A percentile compares a stretch with the other conserved stretches of the same genome.
Evolutionary conservation across 2,113 vertebrate genomes (phyloP).

Genomic region (Scomber japonicus): DNA sequence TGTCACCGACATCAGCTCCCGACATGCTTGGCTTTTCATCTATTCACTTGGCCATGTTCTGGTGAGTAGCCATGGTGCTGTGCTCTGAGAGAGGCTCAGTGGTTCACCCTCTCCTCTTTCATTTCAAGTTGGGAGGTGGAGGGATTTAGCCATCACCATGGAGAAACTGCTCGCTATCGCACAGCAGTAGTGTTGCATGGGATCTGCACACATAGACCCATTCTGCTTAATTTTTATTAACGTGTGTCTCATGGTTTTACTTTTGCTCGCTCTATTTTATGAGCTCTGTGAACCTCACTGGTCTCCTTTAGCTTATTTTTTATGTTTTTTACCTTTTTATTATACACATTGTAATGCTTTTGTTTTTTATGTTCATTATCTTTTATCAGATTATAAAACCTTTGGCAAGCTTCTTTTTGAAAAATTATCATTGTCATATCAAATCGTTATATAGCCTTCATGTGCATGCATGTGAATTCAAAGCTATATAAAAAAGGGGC

Average conservation of each 20-base stretch:
- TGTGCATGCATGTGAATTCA: not conserved
- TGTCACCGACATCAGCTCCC: constrained; percentile 70
- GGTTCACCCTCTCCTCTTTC: constrained; percentile 46
- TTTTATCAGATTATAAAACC: not conserved
- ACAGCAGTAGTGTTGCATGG: constrained; percentile 3
- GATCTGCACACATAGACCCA: constrained; percentile 32
- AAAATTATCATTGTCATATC: not conserved
- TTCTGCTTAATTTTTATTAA: not conserved
- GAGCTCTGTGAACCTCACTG: not conserved
- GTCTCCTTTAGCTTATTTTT: not conserved
- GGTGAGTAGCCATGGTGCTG: constrained; percentile 67
- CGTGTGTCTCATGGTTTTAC: not conserved
- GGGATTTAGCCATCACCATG: constrained; percentile 57
- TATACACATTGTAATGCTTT: not conserved
- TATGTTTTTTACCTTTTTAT: not conserved
- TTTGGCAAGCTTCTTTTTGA: not conserved
- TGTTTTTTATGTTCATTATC: no score
- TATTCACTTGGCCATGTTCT: constrained; percentile 64
- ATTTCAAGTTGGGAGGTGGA: constrained; percentile 47
- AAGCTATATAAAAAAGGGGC: not conserved
- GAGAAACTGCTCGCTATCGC: constrained; percentile 38
- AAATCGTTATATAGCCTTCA: not conserved
- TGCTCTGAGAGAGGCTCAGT: constrained; percentile 42
- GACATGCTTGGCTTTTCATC: constrained; percentile 73
- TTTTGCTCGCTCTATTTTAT: not conserved